Percentiles rank a stretch among this genome's conserved stretches.
phyloP scores from a whole-genome alignment of 2,113 vertebrate species.

The Oreocharis arfaki region DNA sequence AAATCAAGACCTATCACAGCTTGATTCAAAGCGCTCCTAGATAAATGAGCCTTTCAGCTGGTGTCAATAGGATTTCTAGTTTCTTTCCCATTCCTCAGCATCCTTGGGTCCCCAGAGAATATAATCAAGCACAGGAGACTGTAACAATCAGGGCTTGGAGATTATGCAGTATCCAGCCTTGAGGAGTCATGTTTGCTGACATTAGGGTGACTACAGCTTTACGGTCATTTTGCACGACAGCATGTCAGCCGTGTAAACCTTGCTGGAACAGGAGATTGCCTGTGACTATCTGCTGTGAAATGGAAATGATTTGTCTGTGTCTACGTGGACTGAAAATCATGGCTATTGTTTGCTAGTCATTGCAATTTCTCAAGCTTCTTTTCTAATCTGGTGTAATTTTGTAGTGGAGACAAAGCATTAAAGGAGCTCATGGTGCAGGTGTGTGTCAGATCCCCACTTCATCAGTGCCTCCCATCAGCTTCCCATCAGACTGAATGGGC shows the following conservation, averaged over 20 bases:
- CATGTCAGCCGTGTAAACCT: conserved; percentile 5
- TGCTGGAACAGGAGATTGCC: not conserved
- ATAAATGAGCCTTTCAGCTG: conserved; percentile 1
- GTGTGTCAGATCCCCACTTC: not conserved
- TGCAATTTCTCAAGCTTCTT: not conserved
- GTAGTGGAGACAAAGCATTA: not conserved
- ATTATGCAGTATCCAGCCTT: not conserved
- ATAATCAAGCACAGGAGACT: not conserved
- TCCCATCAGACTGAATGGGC: not conserved
- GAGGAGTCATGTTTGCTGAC: conserved; percentile 35
- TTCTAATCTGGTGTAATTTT: not conserved
- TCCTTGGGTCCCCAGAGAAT: not conserved
- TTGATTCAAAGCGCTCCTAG: not conserved
- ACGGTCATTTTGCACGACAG: conserved; percentile 26
- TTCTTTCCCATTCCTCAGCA: not conserved
- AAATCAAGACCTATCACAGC: not conserved
- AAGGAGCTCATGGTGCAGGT: not conserved
- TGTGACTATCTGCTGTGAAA: conserved; percentile 21
- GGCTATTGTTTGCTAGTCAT: not conserved
- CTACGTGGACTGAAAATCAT: not conserved
- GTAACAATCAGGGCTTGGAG: not conserved
- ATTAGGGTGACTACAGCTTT: conserved; percentile 21
- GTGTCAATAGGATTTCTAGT: not conserved
- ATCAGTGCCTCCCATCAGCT: not conserved
- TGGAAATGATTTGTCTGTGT: conserved; percentile 15